These are phyloP conservation scores for Blomia tropicalis DNA, from an alignment of 2,888 invertebrate genomes.

Conservation along the genomic window DNA sequence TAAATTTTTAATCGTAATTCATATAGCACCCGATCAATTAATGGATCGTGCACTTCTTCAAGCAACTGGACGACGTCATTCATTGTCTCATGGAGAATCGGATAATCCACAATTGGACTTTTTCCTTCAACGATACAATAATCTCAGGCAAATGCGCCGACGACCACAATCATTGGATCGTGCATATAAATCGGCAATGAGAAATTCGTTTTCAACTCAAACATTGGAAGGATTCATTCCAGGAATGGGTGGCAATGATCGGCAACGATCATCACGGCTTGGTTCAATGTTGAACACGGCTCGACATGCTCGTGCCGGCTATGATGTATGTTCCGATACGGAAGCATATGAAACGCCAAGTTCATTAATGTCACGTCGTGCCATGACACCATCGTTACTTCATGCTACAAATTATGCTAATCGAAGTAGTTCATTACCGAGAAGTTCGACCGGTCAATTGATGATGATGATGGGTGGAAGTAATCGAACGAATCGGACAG, in stretches of 20 bases:
- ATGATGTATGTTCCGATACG: constrained; percentile 8
- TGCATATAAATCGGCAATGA: neutral
- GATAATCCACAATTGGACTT: neutral
- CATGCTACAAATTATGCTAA: neutral
- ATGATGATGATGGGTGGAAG: neutral
- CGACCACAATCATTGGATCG: constrained; percentile 6
- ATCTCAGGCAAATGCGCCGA: neutral
- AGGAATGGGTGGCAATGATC: neutral
- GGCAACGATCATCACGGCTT: neutral
- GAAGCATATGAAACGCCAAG: constrained; percentile 1
- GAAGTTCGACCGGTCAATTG: neutral
- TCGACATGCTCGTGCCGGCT: neutral
- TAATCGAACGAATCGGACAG: neutral
- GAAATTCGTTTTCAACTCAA: constrained; percentile 7
- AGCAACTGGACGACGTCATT: neutral
- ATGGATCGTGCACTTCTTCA: constrained; percentile 2
- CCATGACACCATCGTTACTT: neutral
- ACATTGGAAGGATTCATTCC: neutral
- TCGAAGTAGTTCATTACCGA: neutral
- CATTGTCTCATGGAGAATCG: neutral
- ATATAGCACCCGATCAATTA: neutral
- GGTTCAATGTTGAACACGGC: neutral
- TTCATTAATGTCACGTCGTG: neutral
- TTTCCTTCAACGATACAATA: constrained; percentile 7
- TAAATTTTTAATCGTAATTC: neutral